Base-by-base conservation (phyloP, 1,140 invertebrate genomes). In the Ceratitis capitata region DNA sequence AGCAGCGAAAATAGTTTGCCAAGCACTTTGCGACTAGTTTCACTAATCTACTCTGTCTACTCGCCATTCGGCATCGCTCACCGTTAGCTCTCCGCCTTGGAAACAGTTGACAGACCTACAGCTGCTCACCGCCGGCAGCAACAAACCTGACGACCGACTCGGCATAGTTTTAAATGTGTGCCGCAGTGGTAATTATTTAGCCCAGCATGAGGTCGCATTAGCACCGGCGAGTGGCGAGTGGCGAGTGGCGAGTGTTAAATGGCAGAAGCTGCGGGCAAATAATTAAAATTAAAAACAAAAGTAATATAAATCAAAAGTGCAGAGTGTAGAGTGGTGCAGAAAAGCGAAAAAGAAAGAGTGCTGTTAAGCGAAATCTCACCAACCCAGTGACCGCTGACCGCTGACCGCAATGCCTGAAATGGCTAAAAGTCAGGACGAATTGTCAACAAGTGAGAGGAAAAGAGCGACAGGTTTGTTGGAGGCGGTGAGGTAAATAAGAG, bases 151-250 rank as follows among this genome's bases (percentile, higher is more conserved):
- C n/a, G n/a, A 78, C 0, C 69, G 19, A 12, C 39, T 23, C 39
- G 69, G 69, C 69, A 45, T 45, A 78, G 69, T 78, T 78, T 78
- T 45, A 45, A 78, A 78, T 78, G 32, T 78, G n/a, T 42, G 69
- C 69, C 69, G 16, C 32, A 45, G 39, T 26, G 69, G 69, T 23
- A 23, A 78, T 78, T 45, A 45, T 9, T 19, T 56, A n/a, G 16
- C 5, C 1, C 7, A 45, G n/a, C 69, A 78, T n/a, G 39, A 35
- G 69, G 32, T 39, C 39, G 69, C 69, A 26, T 12, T n/a, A 78
- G 23, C 42, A 78, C 2, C 58, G 9, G 7, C 58, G 58, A 64
- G 58, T 64, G 26, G 23, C 32, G 23, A 56, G 23, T 23, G 51
- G 5, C 3, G 23, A 56, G n/a, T n/a, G n/a, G 14, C 51, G n/a